Percentiles rank a stretch among this genome's conserved stretches.
These are phyloP conservation scores for Pogonocherus hispidulus DNA, from an alignment of 2,888 invertebrate genomes.

Conservation along the genomic window DNA sequence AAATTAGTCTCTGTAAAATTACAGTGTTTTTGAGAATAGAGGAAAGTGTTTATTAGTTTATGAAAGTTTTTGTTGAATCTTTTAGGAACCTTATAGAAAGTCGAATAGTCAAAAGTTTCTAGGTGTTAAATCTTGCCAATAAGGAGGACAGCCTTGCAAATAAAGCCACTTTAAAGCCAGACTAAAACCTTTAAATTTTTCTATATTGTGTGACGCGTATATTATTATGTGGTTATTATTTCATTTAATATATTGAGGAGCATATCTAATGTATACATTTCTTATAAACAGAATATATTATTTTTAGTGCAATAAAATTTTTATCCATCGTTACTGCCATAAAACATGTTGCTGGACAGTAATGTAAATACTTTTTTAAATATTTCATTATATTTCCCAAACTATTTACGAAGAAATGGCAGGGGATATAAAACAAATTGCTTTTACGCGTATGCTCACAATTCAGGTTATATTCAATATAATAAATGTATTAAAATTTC, in stretches of 20 bases:
- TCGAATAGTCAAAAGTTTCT: neutral
- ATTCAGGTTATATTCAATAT: neutral
- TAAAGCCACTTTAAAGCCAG: too few relatives aligned
- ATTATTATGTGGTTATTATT: neutral
- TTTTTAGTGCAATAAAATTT: constrained; percentile 6
- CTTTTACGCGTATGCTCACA: neutral
- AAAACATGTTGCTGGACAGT: constrained; percentile 1
- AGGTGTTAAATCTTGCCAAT: neutral
- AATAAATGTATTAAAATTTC: too few relatives aligned
- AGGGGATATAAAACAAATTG: neutral
- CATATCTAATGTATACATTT: too few relatives aligned
- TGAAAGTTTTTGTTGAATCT: too few relatives aligned
- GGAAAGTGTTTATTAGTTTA: too few relatives aligned
- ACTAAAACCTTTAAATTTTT: too few relatives aligned
- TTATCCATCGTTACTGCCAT: neutral
- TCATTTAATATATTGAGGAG: neutral
- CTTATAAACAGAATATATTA: constrained; percentile 4
- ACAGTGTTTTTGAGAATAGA: too few relatives aligned
- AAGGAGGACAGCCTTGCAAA: too few relatives aligned
- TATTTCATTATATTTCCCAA: neutral
- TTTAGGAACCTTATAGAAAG: neutral
- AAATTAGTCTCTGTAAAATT: too few relatives aligned
- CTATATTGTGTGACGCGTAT: too few relatives aligned
- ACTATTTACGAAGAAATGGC: neutral
- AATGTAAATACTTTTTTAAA: neutral